These are phyloP conservation scores for Gobio gobio DNA, from an alignment of 2,113 vertebrate species.

Conservation along the genomic window DNA sequence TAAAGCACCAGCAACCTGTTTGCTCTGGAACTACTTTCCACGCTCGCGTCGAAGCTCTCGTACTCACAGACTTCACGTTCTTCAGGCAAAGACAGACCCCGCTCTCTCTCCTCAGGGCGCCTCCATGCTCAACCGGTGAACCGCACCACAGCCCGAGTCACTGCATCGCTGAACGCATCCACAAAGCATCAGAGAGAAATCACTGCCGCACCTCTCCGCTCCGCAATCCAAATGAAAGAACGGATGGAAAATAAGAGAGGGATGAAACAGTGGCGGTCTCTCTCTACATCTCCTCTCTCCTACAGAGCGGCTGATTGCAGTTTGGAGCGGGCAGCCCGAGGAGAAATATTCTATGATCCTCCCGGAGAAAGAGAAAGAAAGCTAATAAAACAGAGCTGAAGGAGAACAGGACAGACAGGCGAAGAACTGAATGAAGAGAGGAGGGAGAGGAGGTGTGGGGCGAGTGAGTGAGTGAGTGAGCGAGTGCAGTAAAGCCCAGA, in stretches of 20 bases:
- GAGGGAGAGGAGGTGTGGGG: background rate
- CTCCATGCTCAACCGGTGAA: slow-evolving; percentile 56
- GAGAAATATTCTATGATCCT: slow-evolving; percentile 65
- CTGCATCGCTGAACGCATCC: slow-evolving; percentile 15
- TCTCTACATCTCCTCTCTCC: slow-evolving; percentile 16
- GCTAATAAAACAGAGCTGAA: background rate
- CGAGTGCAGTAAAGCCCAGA: background rate
- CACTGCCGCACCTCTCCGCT: background rate
- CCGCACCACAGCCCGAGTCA: slow-evolving; percentile 25
- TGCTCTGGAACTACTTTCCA: slow-evolving; percentile 25
- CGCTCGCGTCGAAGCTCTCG: background rate
- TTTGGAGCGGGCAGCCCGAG: slow-evolving; percentile 52
- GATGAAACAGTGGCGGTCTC: background rate
- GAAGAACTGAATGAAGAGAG: slow-evolving; percentile 28
- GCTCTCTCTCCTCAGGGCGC: slow-evolving; percentile 24
- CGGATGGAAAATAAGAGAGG: slow-evolving; percentile 13
- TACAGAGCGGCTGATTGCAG: slow-evolving; percentile 58
- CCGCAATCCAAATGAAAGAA: slow-evolving; percentile 39
- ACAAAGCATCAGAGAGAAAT: slow-evolving; percentile 5
- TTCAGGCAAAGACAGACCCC: background rate
- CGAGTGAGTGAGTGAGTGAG: slow-evolving; percentile 4
- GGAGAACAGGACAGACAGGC: background rate
- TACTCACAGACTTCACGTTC: slow-evolving; percentile 37
- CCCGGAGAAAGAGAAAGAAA: slow-evolving; percentile 32
- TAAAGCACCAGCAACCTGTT: slow-evolving; percentile 47